A percentile compares a stretch with the other conserved stretches of the same genome.
Conservation (phyloP, 64 coral and sea anemone genomes). For the Exaiptasia diaphana region DNA sequence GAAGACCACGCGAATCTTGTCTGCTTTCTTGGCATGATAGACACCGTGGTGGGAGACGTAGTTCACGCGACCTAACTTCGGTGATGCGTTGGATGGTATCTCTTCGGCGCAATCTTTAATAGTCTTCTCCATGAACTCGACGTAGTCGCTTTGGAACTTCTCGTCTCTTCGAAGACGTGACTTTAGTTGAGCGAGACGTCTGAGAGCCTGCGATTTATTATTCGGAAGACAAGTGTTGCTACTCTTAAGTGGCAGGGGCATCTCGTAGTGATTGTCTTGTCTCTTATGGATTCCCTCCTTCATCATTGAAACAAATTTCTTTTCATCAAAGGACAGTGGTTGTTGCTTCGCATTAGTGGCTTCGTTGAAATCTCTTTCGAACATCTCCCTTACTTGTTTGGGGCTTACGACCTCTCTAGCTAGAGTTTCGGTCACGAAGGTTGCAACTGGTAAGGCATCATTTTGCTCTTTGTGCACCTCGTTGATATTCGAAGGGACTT, state of each 20-base stretch:
- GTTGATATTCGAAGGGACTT: background rate
- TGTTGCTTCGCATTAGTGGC: background rate
- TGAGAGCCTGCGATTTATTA: background rate
- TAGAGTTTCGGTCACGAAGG: background rate
- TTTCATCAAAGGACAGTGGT: background rate
- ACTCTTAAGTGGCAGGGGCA: slow-evolving; percentile 5
- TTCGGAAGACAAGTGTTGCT: background rate
- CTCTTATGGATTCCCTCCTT: background rate
- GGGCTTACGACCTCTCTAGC: slow-evolving; percentile 1
- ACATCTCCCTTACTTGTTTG: background rate
- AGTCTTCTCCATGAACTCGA: background rate
- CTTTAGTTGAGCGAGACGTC: background rate
- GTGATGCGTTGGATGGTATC: background rate
- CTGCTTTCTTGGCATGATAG: slow-evolving; percentile 2
- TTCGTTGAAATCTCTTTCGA: background rate
- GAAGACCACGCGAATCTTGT: slow-evolving; percentile 40
- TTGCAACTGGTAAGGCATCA: background rate
- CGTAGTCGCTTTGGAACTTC: slow-evolving; percentile 25
- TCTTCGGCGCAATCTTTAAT: slow-evolving; percentile 1
- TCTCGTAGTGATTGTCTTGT: slow-evolving; percentile 28
- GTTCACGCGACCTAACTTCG: background rate
- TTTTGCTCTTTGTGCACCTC: background rate
- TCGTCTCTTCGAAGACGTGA: background rate
- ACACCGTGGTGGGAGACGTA: slow-evolving; percentile 6
- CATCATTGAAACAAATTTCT: background rate